A percentile compares a stretch with the other conserved stretches of the same genome.
Conservation (phyloP, 2,113 vertebrate species). For the Takifugu bimaculatus region DNA sequence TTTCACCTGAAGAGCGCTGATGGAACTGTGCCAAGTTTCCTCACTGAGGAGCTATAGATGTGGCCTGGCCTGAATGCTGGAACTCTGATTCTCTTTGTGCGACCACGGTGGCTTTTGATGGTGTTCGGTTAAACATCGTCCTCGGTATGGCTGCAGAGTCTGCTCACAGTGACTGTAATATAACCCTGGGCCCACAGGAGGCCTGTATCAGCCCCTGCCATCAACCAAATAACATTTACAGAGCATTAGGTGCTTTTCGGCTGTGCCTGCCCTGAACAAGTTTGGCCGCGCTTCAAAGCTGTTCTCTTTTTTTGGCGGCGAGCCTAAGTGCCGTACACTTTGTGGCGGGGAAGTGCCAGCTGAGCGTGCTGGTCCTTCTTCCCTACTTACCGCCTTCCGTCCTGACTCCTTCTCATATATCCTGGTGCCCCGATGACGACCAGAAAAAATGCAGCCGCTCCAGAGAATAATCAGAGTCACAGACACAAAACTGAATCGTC, state of each 20-base stretch:
- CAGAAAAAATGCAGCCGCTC: conserved; percentile 29
- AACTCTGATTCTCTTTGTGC: conserved; percentile 57
- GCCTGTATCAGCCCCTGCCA: conserved; percentile 55
- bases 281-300: conserved; percentile 61
- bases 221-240: conserved; percentile 74
- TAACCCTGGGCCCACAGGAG: conserved; percentile 38
- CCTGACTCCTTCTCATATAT: conserved; percentile 11
- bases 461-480: conserved; percentile 39
- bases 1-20: conserved; percentile 53
- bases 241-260: conserved; percentile 68
- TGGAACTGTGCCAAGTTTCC: conserved; percentile 41
- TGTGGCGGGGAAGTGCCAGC: conserved; percentile 60
- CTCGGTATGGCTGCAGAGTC: conserved; percentile 57
- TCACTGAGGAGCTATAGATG: conserved; percentile 23
- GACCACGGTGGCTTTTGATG: conserved; percentile 56
- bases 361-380: conserved; percentile 48
- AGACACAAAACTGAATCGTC: not conserved
- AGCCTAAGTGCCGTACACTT: conserved; percentile 65
- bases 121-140: conserved; percentile 50
- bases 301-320: conserved; percentile 61
- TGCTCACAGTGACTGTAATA: conserved; percentile 55
- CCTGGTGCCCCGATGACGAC: conserved; percentile 22
- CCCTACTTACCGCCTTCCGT: conserved; percentile 15
- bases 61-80: conserved; percentile 39
- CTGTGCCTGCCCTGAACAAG: conserved; percentile 36